Evolutionary conservation across 2,888 invertebrate species (phyloP).

Genomic region (Terebella lapidaria): DNA sequence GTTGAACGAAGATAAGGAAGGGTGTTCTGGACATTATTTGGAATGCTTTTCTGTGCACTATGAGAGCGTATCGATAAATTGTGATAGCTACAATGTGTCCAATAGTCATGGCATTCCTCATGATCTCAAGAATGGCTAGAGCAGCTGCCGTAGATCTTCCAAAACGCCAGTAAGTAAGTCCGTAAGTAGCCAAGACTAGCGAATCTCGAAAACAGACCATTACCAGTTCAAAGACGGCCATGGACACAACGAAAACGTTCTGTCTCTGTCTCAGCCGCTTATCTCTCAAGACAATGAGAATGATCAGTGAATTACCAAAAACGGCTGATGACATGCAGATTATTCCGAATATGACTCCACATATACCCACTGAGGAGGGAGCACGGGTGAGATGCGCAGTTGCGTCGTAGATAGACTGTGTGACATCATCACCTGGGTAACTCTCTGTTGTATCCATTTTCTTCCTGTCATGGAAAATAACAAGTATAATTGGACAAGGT

Average conservation of each 20-base stretch:
- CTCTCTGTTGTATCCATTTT: too few relatives aligned
- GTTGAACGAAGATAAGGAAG: not conserved
- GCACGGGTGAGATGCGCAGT: too few relatives aligned
- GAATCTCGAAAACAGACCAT: not conserved
- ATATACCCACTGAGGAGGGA: too few relatives aligned
- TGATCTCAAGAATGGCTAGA: not conserved
- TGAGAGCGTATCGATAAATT: not conserved
- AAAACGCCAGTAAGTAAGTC: not conserved
- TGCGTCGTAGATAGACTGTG: too few relatives aligned
- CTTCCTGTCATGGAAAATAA: too few relatives aligned
- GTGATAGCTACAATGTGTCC: not conserved
- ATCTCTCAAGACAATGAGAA: not conserved
- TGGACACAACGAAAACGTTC: not conserved
- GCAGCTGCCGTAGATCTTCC: not conserved
- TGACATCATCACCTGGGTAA: too few relatives aligned
- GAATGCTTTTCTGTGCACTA: not conserved
- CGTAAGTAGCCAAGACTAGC: not conserved
- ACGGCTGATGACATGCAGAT: not conserved
- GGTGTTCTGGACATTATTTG: not conserved
- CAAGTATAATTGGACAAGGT: too few relatives aligned
- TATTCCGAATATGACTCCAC: not conserved
- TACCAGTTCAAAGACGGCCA: not conserved
- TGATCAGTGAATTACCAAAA: not conserved
- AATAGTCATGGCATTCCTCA: not conserved
- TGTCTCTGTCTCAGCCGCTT: not conserved